Evolutionary conservation across 2,797 vertebrate genomes (phyloP).

Genomic region (Poeciliopsis turneri): DNA sequence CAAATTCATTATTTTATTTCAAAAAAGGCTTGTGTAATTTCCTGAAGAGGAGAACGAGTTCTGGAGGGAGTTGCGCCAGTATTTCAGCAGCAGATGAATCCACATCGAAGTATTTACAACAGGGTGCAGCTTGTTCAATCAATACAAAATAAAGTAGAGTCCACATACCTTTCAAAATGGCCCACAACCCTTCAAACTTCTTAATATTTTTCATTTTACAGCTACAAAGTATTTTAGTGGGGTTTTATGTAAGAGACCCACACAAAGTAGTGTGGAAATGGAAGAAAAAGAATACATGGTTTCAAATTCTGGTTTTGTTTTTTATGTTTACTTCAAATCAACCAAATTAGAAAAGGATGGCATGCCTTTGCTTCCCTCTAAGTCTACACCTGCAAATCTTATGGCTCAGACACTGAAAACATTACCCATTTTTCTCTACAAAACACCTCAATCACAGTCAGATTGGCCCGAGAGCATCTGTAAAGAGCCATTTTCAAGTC

Average conservation of each 20-base stretch:
- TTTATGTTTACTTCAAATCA: background rate
- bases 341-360: background rate
- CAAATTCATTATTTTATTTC: background rate
- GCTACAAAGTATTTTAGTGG: background rate
- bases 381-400: too few species aligned
- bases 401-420: background rate
- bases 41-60: background rate
- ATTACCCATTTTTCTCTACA: too few species aligned
- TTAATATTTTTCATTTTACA: background rate
- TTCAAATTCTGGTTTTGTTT: background rate
- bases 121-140: background rate
- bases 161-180: background rate
- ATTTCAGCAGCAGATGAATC: conserved; percentile 11
- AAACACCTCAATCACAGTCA: too few species aligned
- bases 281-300: background rate
- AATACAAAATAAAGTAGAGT: conserved; percentile 26
- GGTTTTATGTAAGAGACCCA: background rate
- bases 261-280: background rate
- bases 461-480: background rate
- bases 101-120: conserved; percentile 16
- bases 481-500: background rate
- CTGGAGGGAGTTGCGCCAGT: background rate
- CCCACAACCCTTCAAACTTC: background rate
- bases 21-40: conserved; percentile 2
- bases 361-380: background rate